Conservation (phyloP, 2,888 invertebrate genomes). For the Platynereis dumerilii region DNA sequence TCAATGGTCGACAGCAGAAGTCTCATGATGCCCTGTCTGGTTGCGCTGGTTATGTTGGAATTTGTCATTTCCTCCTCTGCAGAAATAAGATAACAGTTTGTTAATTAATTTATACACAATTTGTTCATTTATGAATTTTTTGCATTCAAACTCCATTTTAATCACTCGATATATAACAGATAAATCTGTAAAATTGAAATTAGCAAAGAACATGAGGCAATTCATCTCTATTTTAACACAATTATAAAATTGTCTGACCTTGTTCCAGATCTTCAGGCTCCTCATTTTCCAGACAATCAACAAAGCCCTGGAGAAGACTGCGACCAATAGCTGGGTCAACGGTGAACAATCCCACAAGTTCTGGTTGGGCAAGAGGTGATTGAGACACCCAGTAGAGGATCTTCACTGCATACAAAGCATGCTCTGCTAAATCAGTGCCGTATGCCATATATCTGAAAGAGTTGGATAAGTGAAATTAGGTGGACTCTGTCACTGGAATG, state of each 20-base stretch:
- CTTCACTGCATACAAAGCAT: slow-evolving; percentile 74
- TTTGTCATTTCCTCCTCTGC: slow-evolving; percentile 31
- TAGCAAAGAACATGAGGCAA: too few species aligned
- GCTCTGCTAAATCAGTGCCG: slow-evolving; percentile 73
- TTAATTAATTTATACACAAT: background rate
- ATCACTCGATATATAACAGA: too few species aligned
- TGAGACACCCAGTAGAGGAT: slow-evolving; percentile 74
- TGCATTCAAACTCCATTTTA: background rate
- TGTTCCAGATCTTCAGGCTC: slow-evolving; percentile 61
- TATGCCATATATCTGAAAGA: slow-evolving; percentile 71
- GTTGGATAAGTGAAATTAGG: too few species aligned
- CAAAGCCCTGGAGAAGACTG: slow-evolving; percentile 78
- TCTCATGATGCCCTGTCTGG: slow-evolving; percentile 68
- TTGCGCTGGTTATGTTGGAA: slow-evolving; percentile 55
- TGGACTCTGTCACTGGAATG: too few species aligned
- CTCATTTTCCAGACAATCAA: slow-evolving; percentile 79
- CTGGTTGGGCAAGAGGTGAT: slow-evolving; percentile 73
- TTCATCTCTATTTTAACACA: too few species aligned
- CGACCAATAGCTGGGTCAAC: slow-evolving; percentile 68
- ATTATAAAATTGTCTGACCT: too few species aligned
- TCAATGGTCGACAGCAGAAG: slow-evolving; percentile 79
- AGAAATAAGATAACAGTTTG: background rate
- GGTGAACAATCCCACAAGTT: slow-evolving; percentile 77
- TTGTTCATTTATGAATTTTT: background rate
- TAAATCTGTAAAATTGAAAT: too few species aligned